Evolutionary conservation across 2,797 vertebrate genomes (phyloP).

Genomic region (Danio kyathit): DNA sequence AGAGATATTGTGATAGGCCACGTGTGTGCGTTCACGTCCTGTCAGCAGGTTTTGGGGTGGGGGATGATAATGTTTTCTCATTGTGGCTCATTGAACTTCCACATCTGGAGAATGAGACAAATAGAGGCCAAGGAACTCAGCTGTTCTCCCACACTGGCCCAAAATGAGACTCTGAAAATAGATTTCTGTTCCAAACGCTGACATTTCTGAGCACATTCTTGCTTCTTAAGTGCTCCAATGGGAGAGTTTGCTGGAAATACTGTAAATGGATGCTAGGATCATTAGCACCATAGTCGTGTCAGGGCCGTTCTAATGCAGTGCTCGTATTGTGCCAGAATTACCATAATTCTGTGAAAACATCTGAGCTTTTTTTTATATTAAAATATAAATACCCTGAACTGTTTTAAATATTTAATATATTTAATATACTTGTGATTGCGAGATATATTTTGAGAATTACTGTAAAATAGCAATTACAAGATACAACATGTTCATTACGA

Average conservation of each 20-base stretch:
- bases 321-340: background rate
- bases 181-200: constrained; percentile 68
- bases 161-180: constrained; percentile 72
- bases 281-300: background rate
- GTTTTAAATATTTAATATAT: too few relatives aligned
- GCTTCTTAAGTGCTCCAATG: constrained; percentile 54
- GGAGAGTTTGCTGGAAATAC: constrained; percentile 41
- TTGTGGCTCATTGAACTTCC: constrained; percentile 77
- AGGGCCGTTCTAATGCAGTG: background rate
- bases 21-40: constrained; percentile 6
- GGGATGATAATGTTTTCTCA: constrained; percentile 68
- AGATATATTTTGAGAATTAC: too few relatives aligned
- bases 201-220: constrained; percentile 56
- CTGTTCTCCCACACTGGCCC: constrained; percentile 82
- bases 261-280: constrained; percentile 37
- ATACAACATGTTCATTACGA: too few relatives aligned
- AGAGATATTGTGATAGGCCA: constrained; percentile 2
- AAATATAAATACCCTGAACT: too few relatives aligned
- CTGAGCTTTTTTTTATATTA: background rate
- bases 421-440: too few relatives aligned
- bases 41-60: constrained; percentile 37
- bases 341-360: background rate
- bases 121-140: constrained; percentile 75
- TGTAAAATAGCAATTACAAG: too few relatives aligned
- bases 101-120: constrained; percentile 78